Base-by-base conservation (phyloP, 2,888 invertebrate species). In the Andrena camellia region DNA sequence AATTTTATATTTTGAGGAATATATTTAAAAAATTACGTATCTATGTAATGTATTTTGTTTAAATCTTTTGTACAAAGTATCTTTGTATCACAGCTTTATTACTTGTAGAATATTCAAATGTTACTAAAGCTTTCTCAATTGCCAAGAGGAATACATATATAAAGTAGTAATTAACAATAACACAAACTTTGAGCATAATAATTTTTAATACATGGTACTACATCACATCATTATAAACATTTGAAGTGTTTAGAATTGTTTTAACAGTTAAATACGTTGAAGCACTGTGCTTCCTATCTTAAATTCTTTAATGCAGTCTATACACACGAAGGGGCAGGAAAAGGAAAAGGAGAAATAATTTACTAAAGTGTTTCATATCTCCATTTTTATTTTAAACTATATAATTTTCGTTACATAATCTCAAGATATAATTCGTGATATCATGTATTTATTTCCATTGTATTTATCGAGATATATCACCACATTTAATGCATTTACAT, bases 401-500 rank as follows among this genome's bases (percentile, higher is more conserved):
- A 69, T 62, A 26, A 72, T 68, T 35, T 59, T 73, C 52, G 71
- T 75, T 48, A 81, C 59, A 77, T 75, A 63, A 33, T 81, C 73
- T 64, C 20, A 35, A 26, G 13, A 31, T 64, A 7, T 60, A 69
- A 59, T 31, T 54, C 67, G 26, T 54, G 76, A 64, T 76, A 48
- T 33, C 20, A 33, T 33, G 31, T 48, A n/a, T 63, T 68, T 23
- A 50, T 71, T 60, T 67, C 33, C 17, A 35, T 48, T 63, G 42
- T 3, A 52, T 83, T 86, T 83, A 88, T 88, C 95, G 96, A 97
- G 97, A 97, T 92, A 96, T 97, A 92, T 98, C 97, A 80, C 98
- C 98, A 93, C 98, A 98, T 94, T 98, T 98, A 94, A 96, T 97
- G 93, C 98, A 98, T 94, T 97, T 97, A 94, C 98, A 98, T 90